Evolutionary conservation across 2,888 invertebrate species (phyloP).

Genomic region (Leistus spinibarbis): DNA sequence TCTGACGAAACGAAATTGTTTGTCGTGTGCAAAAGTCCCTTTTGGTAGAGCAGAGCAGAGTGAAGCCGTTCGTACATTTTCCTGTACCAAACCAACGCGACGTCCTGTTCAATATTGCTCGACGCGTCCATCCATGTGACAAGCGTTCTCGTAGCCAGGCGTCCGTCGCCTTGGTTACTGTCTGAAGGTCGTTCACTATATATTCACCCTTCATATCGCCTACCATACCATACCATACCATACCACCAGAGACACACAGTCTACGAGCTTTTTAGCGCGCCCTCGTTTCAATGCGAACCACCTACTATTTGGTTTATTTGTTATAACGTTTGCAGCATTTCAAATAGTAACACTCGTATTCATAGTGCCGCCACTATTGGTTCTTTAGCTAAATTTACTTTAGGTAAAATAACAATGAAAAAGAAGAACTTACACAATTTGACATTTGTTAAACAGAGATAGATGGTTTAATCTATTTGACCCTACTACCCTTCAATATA

Average conservation of each 20-base stretch:
- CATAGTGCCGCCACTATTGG: no score
- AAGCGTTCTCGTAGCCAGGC: slow-evolving; percentile 19
- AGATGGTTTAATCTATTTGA: no score
- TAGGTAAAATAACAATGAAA: no score
- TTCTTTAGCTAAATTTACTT: no score
- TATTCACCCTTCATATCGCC: slow-evolving; percentile 17
- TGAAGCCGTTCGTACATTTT: no score
- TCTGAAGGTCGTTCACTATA: slow-evolving; percentile 30
- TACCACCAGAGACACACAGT: neutral
- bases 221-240: neutral
- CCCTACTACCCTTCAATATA: no score
- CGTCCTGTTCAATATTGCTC: slow-evolving; percentile 27
- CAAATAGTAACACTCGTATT: neutral
- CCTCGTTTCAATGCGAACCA: no score
- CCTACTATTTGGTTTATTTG: no score
- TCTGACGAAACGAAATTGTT: neutral
- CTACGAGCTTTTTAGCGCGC: neutral
- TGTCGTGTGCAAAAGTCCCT: slow-evolving; percentile 7
- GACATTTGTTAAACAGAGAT: neutral
- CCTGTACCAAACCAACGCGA: neutral
- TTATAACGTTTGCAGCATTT: neutral
- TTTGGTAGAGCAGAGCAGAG: slow-evolving; percentile 3
- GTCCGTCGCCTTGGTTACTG: slow-evolving; percentile 34
- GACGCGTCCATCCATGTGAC: slow-evolving; percentile 21
- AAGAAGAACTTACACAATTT: neutral